These are phyloP conservation scores for Andinoacara biseriatus DNA, from an alignment of 2,113 vertebrate genomes.

Conservation along the genomic window DNA sequence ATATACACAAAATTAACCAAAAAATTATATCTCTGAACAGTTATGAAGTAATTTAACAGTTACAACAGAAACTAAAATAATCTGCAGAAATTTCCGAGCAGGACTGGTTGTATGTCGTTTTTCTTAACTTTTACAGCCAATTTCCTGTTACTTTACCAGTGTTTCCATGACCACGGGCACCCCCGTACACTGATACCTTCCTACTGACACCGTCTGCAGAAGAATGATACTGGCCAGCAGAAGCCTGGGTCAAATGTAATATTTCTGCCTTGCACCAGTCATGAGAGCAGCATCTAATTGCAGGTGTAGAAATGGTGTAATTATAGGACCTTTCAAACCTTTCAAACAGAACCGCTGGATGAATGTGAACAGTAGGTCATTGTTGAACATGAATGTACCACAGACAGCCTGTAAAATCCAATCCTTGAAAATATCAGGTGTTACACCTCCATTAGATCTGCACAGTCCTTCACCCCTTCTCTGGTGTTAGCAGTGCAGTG, in stretches of 20 bases:
- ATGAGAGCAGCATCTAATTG: conserved; percentile 55
- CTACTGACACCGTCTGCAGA: conserved; percentile 10
- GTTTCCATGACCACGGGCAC: neutral
- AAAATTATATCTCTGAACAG: neutral
- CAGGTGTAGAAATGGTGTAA: conserved; percentile 66
- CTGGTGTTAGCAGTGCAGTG: neutral
- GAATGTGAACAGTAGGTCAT: conserved; percentile 59
- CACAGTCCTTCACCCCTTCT: neutral
- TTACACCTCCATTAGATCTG: conserved; percentile 5
- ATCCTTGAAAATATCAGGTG: conserved; percentile 49
- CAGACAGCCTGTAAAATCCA: conserved; percentile 34
- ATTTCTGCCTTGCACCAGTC: conserved; percentile 44
- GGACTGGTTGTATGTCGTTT: neutral
- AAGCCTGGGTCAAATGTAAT: conserved; percentile 49
- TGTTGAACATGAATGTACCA: conserved; percentile 47
- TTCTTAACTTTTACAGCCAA: neutral
- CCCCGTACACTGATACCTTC: neutral
- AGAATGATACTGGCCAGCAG: conserved; percentile 41
- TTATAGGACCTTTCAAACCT: conserved; percentile 44
- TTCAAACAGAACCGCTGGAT: conserved; percentile 57
- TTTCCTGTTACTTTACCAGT: neutral
- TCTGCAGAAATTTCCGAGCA: neutral
- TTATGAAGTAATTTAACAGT: neutral
- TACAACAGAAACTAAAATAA: neutral
- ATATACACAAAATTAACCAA: neutral